Evolutionary conservation across 2,113 vertebrate species (phyloP).

Genomic region (Brachyhypopomus occidentalis): DNA sequence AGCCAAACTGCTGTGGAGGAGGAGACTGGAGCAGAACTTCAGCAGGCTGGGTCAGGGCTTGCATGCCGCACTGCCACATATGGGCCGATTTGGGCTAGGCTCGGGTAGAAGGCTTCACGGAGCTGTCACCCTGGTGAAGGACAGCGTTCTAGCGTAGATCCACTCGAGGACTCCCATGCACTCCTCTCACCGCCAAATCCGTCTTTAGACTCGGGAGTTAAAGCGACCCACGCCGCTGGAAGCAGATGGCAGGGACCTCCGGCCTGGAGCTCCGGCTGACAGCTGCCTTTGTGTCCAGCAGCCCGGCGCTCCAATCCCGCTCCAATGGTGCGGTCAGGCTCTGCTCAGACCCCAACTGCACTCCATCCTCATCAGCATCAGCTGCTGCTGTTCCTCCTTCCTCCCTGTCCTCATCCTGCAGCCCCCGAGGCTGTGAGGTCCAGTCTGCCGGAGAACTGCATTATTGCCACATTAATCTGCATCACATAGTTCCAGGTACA

Average conservation of each 20-base stretch:
- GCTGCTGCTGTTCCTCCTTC: neutral
- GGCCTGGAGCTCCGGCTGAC: conserved; percentile 4
- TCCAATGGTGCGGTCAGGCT: conserved; percentile 13
- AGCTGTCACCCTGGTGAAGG: neutral
- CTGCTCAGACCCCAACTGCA: neutral
- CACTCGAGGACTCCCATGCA: neutral
- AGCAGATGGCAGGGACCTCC: conserved; percentile 17
- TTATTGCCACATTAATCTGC: conserved; percentile 17
- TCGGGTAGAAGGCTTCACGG: neutral
- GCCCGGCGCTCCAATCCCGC: neutral
- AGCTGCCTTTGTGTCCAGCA: conserved; percentile 9
- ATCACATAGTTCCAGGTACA: neutral
- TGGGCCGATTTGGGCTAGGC: neutral
- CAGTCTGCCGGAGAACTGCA: neutral
- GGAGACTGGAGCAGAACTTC: neutral
- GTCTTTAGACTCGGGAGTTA: neutral
- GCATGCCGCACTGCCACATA: neutral
- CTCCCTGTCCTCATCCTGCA: neutral
- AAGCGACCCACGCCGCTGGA: conserved; percentile 1
- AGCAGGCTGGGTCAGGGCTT: neutral
- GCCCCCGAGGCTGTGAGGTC: conserved; percentile 2
- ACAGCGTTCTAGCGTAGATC: neutral
- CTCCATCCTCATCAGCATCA: neutral
- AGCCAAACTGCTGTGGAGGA: neutral
- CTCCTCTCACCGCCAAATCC: neutral